Percentiles rank a stretch among this genome's conserved stretches.
These are phyloP conservation scores for Cottus gobio DNA, from an alignment of 2,113 vertebrate species.

Conservation along the genomic window DNA sequence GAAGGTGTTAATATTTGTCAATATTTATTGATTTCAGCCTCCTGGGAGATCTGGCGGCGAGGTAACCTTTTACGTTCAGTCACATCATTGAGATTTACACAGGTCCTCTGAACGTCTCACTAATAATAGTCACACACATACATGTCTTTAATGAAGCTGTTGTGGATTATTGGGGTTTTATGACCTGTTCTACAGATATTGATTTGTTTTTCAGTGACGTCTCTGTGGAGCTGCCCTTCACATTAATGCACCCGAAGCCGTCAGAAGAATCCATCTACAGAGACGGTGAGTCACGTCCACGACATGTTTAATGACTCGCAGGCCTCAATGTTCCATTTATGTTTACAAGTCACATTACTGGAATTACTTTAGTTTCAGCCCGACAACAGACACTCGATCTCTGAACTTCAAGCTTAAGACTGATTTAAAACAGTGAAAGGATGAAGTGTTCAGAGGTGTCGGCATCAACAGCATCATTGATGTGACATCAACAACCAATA, in stretches of 20 bases:
- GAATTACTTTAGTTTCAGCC: too few species aligned
- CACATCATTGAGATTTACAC: conserved; percentile 9
- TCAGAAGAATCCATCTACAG: conserved; percentile 87
- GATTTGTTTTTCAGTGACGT: conserved; percentile 87
- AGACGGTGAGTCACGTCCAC: conserved; percentile 82
- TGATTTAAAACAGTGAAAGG: too few species aligned
- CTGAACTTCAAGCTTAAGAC: too few species aligned
- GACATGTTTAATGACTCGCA: too few species aligned
- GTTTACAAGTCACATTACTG: too few species aligned
- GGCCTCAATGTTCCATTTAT: too few species aligned
- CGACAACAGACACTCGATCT: too few species aligned
- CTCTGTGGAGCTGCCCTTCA: conserved; percentile 94
- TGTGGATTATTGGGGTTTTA: not conserved
- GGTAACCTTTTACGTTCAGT: conserved; percentile 80
- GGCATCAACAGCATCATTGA: too few species aligned
- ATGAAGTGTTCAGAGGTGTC: too few species aligned
- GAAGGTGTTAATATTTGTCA: conserved; percentile 19
- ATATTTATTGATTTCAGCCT: conserved; percentile 77
- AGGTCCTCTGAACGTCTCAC: conserved; percentile 21
- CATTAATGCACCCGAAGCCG: conserved; percentile 96
- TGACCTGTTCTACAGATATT: too few species aligned
- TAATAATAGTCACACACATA: not conserved
- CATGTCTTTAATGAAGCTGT: too few species aligned
- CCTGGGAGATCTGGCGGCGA: conserved; percentile 95
- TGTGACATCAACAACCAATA: too few species aligned